Evolutionary conservation across 2,113 vertebrate species (phyloP), one percentile per base, ranked within the genome.

Genomic region (Symphodus melops): DNA sequence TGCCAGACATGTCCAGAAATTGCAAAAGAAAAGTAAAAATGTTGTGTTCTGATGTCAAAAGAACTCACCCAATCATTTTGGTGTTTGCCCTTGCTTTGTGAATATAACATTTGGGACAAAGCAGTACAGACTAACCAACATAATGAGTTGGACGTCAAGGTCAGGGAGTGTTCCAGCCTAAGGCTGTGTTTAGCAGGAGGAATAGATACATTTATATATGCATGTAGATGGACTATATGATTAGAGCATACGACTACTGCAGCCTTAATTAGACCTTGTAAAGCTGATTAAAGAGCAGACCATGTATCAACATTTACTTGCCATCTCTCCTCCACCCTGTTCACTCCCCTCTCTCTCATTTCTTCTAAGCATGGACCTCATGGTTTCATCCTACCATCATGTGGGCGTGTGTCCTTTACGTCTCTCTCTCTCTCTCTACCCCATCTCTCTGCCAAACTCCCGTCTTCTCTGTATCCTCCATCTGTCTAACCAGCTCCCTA

Each of bases 201-300:
- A 13, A 13, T 25, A 14, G 11, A 25, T 10, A 14, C 5, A 3
- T 13, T 4, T 14, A 37, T 51, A 16, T n/a, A 54, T 21, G 57
- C 11, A 68, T 70, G n/a, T 16, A 66, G 17, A 72, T 58, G 44
- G 49, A 56, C 60, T 77, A n/a, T 82, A 75, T 82, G 70, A 87
- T 88, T 89, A 82, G 33, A 73, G 81, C 20, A 69, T 81, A 60
- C 72, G 54, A 7, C 41, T 48, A n/a, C 41, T 63, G 67, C 20
- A 37, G 71, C 21, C 49, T 39, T 83, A 87, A 88, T 89, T 83
- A 85, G 56, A 86, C 33, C 68, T 59, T 82, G 59, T 53, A 25
- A 25, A 60, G 67, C 70, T 83, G 79, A 91, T 88, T 89, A 89
- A 57, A 92, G 89, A 57, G 53, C 64, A 77, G 74, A 46, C 56